Percentiles rank a stretch among this genome's conserved stretches.
phyloP scores from a whole-genome alignment of 2,113 vertebrate species.

The Mungos mungo region DNA sequence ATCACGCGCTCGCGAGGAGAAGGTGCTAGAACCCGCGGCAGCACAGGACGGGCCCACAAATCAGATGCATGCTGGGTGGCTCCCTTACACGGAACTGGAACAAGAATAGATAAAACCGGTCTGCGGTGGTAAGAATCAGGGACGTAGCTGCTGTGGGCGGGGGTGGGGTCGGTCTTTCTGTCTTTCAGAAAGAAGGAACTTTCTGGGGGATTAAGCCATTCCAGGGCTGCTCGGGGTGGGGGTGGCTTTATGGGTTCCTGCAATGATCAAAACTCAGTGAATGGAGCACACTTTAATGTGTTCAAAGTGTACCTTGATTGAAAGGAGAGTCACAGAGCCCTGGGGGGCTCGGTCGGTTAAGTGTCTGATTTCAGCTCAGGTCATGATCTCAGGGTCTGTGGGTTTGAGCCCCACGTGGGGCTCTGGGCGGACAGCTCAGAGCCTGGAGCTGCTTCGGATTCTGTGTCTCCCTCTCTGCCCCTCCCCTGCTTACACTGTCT shows the following conservation, averaged over 20 bases:
- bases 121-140: neutral
- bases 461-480: too few relatives aligned
- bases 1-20: neutral
- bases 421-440: too few relatives aligned
- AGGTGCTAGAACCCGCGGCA: neutral
- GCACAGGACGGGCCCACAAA: neutral
- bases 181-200: neutral
- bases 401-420: rapidly evolving
- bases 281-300: neutral
- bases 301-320: neutral
- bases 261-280: neutral
- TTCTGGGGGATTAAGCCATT: too few relatives aligned
- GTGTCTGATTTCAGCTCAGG: too few relatives aligned
- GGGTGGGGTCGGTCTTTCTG: neutral
- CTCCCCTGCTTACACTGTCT: too few relatives aligned
- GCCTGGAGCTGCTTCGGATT: too few relatives aligned
- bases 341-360: too few relatives aligned
- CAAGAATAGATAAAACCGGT: too few relatives aligned
- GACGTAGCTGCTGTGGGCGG: neutral
- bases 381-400: too few relatives aligned
- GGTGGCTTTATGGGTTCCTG: neutral
- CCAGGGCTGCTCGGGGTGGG: neutral
- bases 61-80: rapidly evolving
- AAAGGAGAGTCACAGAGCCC: neutral
- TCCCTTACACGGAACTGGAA: neutral